Base-by-base conservation (phyloP, 1,140 invertebrate genomes). In the Achroia grisella region DNA sequence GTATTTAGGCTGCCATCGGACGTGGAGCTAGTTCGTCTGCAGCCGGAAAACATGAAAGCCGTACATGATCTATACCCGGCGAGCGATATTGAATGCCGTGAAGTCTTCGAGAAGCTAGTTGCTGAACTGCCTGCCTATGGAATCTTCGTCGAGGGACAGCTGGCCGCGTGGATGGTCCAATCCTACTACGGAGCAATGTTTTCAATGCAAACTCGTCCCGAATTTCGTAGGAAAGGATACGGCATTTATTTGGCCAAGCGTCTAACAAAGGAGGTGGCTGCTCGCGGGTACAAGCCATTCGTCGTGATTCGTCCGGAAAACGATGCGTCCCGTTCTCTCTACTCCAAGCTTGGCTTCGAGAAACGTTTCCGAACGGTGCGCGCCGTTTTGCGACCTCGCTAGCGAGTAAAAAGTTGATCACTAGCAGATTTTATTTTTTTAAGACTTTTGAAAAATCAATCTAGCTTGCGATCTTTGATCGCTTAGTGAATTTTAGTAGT, bases 181-280 rank as follows among this genome's bases (percentile, higher is more conserved):
- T 94, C 93, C 2, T 95, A 95, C 78, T 95, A 95, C 72, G 93
- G 93, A 12, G 93, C 93, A 32, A 94, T 95, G 93, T 94, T 94
- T 76, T 94, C 93, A n/a, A 95, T 95, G 93, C 93, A 94, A 80
- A 95, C 93, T 40, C 89, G 90, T 71, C 93, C 93, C 14, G 92
- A 94, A 70, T 92, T 90, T 74, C 88, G 93, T 48, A 87, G 93
- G 57, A 94, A 94, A 88, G 93, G 93, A 41, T 91, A 90, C 75
- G 91, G 91, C 37, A 91, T 92, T 29, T 89, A 89, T 58, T 75
- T 93, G 45, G 91, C 91, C 35, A 88, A 89, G 48, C 83, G 86
- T 41, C 77, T 90, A 41, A 93, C 92, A 40, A 90, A 90, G 68
- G 87, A 89, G 37, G 93, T 94, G 29, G 89, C 90, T 13, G 89